Base-by-base conservation (phyloP, 2,113 vertebrate species). In the Agapornis roseicollis region DNA sequence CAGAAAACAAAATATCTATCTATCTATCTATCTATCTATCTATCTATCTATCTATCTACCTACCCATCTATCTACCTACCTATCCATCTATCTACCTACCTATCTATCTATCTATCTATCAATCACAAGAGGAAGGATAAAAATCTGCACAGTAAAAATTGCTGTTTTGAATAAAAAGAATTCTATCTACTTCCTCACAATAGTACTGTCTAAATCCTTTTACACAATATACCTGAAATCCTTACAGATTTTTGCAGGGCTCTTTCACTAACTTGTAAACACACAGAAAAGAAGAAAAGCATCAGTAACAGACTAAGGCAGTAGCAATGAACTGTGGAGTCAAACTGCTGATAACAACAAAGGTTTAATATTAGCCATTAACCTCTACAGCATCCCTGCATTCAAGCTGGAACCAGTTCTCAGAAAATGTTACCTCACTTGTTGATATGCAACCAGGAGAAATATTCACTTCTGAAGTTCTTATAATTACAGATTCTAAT, bases 301-400 rank as follows among this genome's bases (percentile, higher is more conserved):
- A 53, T 71, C 65, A 82, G 31, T 87, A 89, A 87, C 78, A 82
- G 86, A 84, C 35, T 89, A 79, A 89, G n/a, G 33, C 69, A 82
- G 71, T 23, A 61, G 74, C 72, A 94, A 94, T 96, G 94, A 96
- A 87, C 86, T 89, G 78, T 82, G 66, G 80, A 94, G 70, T 92
- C 80, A 94, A 82, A 56, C 80, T 23, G 31, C 73, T 87, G 94
- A 77, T 94, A 87, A 69, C 87, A 94, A 95, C 73, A 81, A 86
- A 89, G 91, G 56, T 91, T 94, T 94, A 70, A 89, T 89, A 94
- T 79, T 84, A 70, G 56, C 64, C 78, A 89, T 95, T 97, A 92
- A 92, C 93, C 91, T 94, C 80, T 92, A 64, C 84, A 91, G 33
- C 25, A 85, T 58, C 44, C 22, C 61, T 85, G 56, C n/a, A 61